phyloP scores from a whole-genome alignment of 2,113 vertebrate species.

The Progne subis region DNA sequence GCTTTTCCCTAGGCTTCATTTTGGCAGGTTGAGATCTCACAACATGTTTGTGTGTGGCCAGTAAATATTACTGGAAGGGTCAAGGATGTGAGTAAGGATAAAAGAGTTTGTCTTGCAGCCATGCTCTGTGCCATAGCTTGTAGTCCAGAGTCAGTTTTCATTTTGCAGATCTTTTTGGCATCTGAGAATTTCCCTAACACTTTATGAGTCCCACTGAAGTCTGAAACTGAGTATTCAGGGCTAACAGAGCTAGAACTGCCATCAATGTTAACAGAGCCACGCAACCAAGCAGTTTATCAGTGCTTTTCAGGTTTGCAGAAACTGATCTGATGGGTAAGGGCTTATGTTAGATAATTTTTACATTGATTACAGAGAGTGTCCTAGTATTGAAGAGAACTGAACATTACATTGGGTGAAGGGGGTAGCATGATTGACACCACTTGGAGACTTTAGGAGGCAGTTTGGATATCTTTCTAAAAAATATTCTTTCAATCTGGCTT shows the following conservation, averaged over 20 bases:
- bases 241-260: neutral
- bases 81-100: neutral
- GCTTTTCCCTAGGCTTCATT: neutral
- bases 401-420: neutral
- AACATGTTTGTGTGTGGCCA: neutral
- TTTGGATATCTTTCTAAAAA: constrained; percentile 25
- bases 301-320: neutral
- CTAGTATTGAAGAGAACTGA: neutral
- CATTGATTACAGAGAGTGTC: neutral
- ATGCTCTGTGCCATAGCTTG: neutral
- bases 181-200: neutral
- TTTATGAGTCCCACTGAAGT: neutral
- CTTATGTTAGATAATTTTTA: neutral
- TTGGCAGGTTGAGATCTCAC: neutral
- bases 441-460: neutral
- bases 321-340: neutral
- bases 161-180: neutral
- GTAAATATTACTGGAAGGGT: neutral
- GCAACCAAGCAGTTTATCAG: neutral
- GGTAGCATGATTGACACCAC: neutral
- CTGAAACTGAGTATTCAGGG: neutral
- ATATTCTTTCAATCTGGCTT: constrained; percentile 29
- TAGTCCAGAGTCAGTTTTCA: neutral
- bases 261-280: neutral
- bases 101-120: neutral